Percentiles rank a stretch among this genome's conserved stretches.
These are phyloP conservation scores for Agrilus mali DNA, from an alignment of 2,888 invertebrate species.

Conservation along the genomic window DNA sequence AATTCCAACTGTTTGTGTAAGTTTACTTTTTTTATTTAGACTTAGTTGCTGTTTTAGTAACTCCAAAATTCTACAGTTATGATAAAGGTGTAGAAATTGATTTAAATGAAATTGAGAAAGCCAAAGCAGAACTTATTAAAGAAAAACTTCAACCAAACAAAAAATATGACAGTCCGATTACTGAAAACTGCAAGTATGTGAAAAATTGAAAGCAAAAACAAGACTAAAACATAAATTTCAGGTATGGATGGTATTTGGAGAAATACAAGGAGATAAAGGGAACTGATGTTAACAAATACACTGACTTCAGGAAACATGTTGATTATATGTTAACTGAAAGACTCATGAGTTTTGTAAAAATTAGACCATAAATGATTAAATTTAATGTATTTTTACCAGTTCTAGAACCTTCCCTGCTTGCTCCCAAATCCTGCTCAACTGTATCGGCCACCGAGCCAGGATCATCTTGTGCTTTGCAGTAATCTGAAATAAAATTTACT, in stretches of 20 bases:
- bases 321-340: constrained; percentile 27
- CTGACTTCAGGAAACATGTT: constrained; percentile 36
- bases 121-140: no score
- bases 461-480: no score
- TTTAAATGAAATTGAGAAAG: constrained; percentile 17
- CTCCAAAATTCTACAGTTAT: constrained; percentile 26
- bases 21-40: no score
- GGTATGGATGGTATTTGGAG: constrained; percentile 31
- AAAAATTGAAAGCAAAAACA: neutral
- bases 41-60: no score
- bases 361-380: constrained; percentile 15
- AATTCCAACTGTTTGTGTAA: no score
- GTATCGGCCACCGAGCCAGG: constrained; percentile 32
- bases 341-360: constrained; percentile 27
- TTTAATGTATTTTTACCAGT: constrained; percentile 49
- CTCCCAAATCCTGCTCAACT: constrained; percentile 68
- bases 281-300: constrained; percentile 24
- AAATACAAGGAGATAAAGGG: constrained; percentile 20
- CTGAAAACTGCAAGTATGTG: constrained; percentile 31
- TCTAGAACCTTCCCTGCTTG: constrained; percentile 76
- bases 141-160: constrained; percentile 10
- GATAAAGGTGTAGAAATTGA: constrained; percentile 13
- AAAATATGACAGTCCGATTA: constrained; percentile 23
- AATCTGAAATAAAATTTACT: no score
- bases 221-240: constrained; percentile 14